Percentiles rank a stretch among this genome's conserved stretches.
Conservation (phyloP, 2,888 invertebrate species). For the Cremastinae sp. region DNA sequence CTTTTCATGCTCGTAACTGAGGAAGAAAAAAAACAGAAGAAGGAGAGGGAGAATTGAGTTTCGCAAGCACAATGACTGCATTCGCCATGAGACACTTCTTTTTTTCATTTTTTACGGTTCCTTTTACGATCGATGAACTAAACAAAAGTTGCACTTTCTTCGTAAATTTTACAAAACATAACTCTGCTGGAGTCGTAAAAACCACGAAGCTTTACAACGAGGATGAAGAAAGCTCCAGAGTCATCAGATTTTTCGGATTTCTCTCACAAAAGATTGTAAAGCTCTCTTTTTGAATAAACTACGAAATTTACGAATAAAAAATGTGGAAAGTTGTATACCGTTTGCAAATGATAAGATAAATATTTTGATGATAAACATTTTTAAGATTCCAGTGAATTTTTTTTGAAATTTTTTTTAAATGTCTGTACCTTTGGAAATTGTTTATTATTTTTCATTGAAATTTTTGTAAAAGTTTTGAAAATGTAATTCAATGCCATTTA, state of each 20-base stretch:
- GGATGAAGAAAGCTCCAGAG: too few relatives aligned
- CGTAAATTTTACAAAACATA: too few relatives aligned
- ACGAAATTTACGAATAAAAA: not conserved
- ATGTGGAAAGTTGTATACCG: not conserved
- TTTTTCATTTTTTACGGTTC: not conserved
- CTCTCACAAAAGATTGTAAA: not conserved
- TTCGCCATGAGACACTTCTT: slow-evolving; percentile 6
- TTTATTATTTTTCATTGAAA: not conserved
- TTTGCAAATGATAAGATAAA: too few relatives aligned
- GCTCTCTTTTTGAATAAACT: not conserved
- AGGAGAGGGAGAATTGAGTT: not conserved
- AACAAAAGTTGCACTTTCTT: not conserved
- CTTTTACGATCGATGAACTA: not conserved
- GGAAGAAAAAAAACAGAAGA: slow-evolving; percentile 20
- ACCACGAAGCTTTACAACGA: too few relatives aligned
- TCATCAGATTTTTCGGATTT: too few relatives aligned
- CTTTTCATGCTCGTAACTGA: slow-evolving; percentile 26
- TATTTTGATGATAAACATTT: too few relatives aligned
- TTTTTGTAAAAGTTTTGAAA: too few relatives aligned
- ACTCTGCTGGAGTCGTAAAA: too few relatives aligned
- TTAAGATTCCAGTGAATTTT: not conserved
- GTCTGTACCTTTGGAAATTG: not conserved
- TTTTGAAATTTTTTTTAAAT: not conserved
- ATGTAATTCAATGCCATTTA: too few relatives aligned
- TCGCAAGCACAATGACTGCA: slow-evolving; percentile 30